Percentiles rank a stretch among this genome's conserved stretches.
phyloP scores from a whole-genome alignment of 2,888 invertebrate species.

The Drosophila greeni region DNA sequence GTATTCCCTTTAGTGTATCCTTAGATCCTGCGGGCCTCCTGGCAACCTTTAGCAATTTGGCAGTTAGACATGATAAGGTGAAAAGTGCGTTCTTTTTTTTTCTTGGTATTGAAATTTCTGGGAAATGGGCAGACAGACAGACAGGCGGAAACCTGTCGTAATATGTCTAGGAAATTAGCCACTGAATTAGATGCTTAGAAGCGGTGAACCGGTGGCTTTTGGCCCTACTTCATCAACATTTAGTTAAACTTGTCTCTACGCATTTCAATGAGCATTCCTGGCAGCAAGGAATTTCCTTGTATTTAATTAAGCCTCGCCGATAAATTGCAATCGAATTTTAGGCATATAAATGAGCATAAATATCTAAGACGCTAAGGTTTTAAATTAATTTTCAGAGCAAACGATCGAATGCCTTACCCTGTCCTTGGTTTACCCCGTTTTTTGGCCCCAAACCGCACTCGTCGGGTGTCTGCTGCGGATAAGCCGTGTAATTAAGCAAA shows the following conservation, averaged over 20 bases:
- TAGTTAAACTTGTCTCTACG: conserved; percentile 33
- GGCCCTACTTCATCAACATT: conserved; percentile 52
- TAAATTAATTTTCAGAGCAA: conserved; percentile 45
- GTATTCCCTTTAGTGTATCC: conserved; percentile 10
- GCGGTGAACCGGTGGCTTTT: conserved; percentile 8
- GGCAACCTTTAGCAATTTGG: conserved; percentile 51
- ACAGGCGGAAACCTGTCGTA: conserved; percentile 20
- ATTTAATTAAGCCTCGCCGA: conserved; percentile 66
- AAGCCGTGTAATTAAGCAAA: conserved; percentile 65
- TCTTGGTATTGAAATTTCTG: conserved; percentile 16
- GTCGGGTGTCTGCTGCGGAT: conserved; percentile 37
- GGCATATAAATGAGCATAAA: conserved; percentile 31
- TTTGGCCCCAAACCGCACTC: conserved; percentile 27
- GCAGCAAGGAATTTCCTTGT: conserved; percentile 56
- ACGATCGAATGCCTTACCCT: not conserved
- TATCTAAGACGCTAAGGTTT: conserved; percentile 9
- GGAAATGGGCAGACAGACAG: conserved; percentile 8
- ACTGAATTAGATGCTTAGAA: conserved; percentile 22
- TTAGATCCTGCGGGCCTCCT: conserved; percentile 29
- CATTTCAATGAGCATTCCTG: conserved; percentile 42
- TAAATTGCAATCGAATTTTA: conserved; percentile 60
- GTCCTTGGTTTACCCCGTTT: not conserved
- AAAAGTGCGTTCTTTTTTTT: conserved; percentile 34
- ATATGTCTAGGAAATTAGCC: conserved; percentile 40
- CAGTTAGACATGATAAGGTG: conserved; percentile 59